Conservation (phyloP, 64 coral and sea anemone species). For the Actinia equina region DNA sequence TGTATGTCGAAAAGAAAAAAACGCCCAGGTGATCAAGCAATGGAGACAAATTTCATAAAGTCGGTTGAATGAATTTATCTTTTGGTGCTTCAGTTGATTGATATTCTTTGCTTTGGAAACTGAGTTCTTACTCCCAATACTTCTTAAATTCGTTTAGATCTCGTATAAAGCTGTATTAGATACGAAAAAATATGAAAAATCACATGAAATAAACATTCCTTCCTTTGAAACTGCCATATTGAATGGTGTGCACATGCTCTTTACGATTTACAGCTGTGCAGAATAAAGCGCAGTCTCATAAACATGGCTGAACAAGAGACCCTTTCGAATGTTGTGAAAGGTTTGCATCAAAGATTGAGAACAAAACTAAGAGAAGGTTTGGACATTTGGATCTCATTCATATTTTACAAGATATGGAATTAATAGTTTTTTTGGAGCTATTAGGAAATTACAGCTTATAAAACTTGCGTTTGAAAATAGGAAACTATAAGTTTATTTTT, state of each 20-base stretch:
- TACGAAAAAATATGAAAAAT: not conserved
- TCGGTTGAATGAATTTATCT: not conserved
- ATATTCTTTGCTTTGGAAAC: not conserved
- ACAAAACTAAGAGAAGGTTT: conserved; percentile 25
- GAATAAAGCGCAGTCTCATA: not conserved
- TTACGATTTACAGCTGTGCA: conserved; percentile 16
- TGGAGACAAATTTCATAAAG: not conserved
- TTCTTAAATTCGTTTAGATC: not conserved
- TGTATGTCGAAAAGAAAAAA: not conserved
- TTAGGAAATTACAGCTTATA: not conserved
- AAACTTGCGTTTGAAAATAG: not conserved
- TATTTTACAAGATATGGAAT: not conserved
- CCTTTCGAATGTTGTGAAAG: conserved; percentile 83
- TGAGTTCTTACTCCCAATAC: not conserved
- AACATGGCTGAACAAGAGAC: conserved; percentile 49
- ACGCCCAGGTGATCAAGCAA: not conserved
- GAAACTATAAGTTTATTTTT: too few species aligned
- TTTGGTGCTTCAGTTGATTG: not conserved
- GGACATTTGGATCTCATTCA: not conserved
- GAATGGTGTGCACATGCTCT: not conserved
- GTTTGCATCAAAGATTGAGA: conserved; percentile 68
- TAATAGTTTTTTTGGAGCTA: not conserved
- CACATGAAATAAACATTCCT: not conserved
- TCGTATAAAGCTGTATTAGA: not conserved
- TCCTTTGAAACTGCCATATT: not conserved